Evolutionary conservation across 2,888 invertebrate genomes (phyloP).

Genomic region (Caenorhabditis virilis): DNA sequence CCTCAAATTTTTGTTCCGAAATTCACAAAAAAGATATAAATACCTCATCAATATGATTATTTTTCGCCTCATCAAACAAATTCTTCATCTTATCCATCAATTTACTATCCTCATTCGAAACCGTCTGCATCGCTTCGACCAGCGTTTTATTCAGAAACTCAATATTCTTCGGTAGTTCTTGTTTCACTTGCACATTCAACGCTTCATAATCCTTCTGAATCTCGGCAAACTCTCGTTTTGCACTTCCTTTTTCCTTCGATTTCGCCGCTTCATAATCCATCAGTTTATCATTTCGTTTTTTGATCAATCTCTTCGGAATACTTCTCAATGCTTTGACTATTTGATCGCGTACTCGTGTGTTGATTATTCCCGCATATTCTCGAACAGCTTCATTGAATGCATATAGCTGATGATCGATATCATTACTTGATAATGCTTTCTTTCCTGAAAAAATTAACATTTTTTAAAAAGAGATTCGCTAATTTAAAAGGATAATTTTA

Average conservation of each 20-base stretch:
- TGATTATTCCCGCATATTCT: slow-evolving; percentile 27
- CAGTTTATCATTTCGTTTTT: slow-evolving; percentile 64
- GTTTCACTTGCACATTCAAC: slow-evolving; percentile 60
- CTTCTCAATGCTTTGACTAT: slow-evolving; percentile 48
- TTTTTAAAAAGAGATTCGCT: no score
- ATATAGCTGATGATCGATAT: slow-evolving; percentile 35
- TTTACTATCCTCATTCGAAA: slow-evolving; percentile 25
- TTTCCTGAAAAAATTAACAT: no score
- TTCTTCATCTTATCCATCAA: slow-evolving; percentile 31
- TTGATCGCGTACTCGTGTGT: slow-evolving; percentile 46
- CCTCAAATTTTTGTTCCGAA: no score
- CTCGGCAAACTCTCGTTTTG: slow-evolving; percentile 25
- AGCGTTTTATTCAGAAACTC: slow-evolving; percentile 49
- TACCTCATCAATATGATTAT: no score
- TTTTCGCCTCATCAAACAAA: slow-evolving; percentile 31
- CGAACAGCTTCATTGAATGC: slow-evolving; percentile 39
- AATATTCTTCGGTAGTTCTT: slow-evolving; percentile 55
- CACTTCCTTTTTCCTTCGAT: slow-evolving; percentile 33
- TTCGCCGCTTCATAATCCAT: slow-evolving; percentile 62
- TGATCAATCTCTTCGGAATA: slow-evolving; percentile 58
- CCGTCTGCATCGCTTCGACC: slow-evolving; percentile 38
- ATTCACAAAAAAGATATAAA: no score
- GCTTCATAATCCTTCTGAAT: slow-evolving; percentile 58
- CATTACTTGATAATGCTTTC: slow-evolving; percentile 23
- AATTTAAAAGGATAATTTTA: no score